Conservation (phyloP, 2,888 invertebrate genomes). For the Thumatha senex region DNA sequence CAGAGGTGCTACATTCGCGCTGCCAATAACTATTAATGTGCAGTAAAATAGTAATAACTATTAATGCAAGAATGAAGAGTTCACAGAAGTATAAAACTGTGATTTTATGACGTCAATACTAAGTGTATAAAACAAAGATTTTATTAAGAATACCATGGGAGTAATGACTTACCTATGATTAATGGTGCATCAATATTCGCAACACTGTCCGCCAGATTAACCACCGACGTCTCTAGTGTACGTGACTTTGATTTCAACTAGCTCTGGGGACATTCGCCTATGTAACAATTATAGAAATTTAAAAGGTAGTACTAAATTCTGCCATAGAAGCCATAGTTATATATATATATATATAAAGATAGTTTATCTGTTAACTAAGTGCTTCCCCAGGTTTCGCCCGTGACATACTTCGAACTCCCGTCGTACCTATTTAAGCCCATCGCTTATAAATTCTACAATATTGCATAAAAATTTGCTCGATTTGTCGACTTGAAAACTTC, state of each 20-base stretch:
- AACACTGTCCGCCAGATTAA: constrained; percentile 59
- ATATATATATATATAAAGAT: constrained; percentile 21
- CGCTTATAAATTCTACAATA: too few species aligned
- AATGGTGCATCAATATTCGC: constrained; percentile 69
- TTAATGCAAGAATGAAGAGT: too few species aligned
- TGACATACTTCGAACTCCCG: too few species aligned
- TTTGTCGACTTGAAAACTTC: too few species aligned
- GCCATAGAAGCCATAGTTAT: not conserved
- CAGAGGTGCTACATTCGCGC: too few species aligned
- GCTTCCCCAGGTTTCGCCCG: not conserved
- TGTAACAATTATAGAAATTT: constrained; percentile 36
- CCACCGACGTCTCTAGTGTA: constrained; percentile 30
- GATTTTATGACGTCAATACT: too few species aligned
- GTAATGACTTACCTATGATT: constrained; percentile 46
- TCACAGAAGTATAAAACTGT: too few species aligned
- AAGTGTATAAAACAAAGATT: too few species aligned
- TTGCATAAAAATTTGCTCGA: too few species aligned
- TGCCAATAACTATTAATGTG: too few species aligned
- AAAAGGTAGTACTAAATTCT: constrained; percentile 18
- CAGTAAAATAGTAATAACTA: too few species aligned
- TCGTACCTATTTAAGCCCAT: too few species aligned
- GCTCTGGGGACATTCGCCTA: constrained; percentile 10
- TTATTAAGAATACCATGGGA: not conserved
- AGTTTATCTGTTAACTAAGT: not conserved
- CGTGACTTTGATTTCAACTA: constrained; percentile 50